These are phyloP conservation scores for Chesias legatella DNA, from an alignment of 2,888 invertebrate genomes.

Conservation along the genomic window DNA sequence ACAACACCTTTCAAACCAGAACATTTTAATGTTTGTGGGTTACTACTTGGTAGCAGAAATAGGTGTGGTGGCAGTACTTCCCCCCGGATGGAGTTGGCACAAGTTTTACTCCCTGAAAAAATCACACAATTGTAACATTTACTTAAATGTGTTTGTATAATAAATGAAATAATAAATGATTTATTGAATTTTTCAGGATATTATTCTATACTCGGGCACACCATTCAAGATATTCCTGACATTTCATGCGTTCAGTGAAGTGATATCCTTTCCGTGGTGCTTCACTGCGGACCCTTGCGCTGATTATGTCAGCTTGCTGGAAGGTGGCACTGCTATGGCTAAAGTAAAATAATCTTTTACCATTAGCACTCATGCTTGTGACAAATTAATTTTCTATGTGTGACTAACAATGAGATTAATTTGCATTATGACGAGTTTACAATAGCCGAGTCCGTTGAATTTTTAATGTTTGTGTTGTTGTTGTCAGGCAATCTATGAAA, in stretches of 20 bases:
- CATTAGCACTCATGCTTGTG: no score
- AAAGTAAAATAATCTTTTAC: constrained; percentile 43
- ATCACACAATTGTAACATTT: no score
- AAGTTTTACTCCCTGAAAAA: no score
- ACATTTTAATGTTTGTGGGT: no score
- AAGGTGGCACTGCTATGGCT: constrained; percentile 66
- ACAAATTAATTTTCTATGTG: no score
- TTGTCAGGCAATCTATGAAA: constrained; percentile 65
- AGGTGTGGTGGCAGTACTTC: no score
- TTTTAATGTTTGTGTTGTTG: background rate
- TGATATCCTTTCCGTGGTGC: constrained; percentile 71
- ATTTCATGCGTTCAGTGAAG: constrained; percentile 65
- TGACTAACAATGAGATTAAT: no score
- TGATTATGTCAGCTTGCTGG: constrained; percentile 65
- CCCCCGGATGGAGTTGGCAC: no score
- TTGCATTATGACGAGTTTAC: no score
- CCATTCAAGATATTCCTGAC: constrained; percentile 69
- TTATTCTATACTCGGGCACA: constrained; percentile 62
- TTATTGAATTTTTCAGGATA: constrained; percentile 52
- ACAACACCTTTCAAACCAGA: no score
- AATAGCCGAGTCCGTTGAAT: no score
- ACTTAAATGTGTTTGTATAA: background rate
- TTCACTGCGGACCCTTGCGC: constrained; percentile 59
- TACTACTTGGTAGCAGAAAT: no score
- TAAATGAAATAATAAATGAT: background rate